Conservation (phyloP, 2,888 invertebrate species). For the Dione vanillae region DNA sequence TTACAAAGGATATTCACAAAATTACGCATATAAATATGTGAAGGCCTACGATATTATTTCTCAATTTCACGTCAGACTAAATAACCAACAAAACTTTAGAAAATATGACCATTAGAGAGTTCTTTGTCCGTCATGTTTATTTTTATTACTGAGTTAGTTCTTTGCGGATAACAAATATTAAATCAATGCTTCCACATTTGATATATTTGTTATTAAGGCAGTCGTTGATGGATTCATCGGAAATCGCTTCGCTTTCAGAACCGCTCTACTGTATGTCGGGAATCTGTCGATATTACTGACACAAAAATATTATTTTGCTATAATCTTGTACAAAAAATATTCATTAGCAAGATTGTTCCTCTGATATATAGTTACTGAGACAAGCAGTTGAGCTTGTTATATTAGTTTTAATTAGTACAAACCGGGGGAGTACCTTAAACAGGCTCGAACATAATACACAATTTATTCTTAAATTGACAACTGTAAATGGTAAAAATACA, state of each 20-base stretch:
- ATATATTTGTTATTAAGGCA: not conserved
- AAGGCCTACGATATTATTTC: not conserved
- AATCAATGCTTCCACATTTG: not conserved
- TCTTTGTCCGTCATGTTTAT: not conserved
- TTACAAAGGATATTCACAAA: no score
- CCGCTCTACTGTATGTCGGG: not conserved
- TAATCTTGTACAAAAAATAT: no score
- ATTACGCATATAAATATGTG: not conserved
- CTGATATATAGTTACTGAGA: no score
- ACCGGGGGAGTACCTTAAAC: no score
- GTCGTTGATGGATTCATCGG: conserved; percentile 8
- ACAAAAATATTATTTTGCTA: no score
- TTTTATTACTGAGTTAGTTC: not conserved
- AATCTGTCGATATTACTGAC: no score
- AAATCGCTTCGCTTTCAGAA: conserved; percentile 9
- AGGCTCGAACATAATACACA: not conserved
- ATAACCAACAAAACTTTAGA: not conserved
- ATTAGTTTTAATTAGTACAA: no score
- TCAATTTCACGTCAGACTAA: not conserved
- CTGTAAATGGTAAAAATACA: not conserved
- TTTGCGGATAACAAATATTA: not conserved
- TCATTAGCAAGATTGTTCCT: no score
- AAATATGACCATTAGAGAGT: not conserved
- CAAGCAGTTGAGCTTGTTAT: no score
- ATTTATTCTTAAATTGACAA: not conserved